phyloP scores from a whole-genome alignment of 2,888 invertebrate genomes.

The Cosmorhoe ocellata region DNA sequence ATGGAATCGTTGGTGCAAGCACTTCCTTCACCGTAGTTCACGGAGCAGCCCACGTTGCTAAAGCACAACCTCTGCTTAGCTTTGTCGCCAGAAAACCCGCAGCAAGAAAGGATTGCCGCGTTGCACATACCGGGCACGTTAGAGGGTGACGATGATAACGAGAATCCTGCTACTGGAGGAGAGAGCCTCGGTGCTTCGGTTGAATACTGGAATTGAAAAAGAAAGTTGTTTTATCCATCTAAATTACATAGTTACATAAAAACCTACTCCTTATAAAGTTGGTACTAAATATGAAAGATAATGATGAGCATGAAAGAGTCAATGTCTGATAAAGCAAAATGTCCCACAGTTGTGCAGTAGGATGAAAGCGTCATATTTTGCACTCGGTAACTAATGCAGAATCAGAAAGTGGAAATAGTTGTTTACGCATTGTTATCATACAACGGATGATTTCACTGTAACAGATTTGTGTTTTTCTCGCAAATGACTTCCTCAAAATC shows the following conservation, averaged over 20 bases:
- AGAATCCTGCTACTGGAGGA: neutral
- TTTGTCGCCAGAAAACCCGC: constrained; percentile 36
- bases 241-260: no score
- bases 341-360: no score
- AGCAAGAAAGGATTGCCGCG: constrained; percentile 62
- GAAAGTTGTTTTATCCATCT: neutral
- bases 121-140: constrained; percentile 49
- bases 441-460: neutral
- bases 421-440: neutral
- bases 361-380: no score
- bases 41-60: constrained; percentile 46
- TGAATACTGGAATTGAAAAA: constrained; percentile 23
- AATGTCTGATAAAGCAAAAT: no score
- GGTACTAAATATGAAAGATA: no score
- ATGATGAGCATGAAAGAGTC: no score
- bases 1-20: constrained; percentile 49
- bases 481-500: constrained; percentile 1
- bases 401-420: constrained; percentile 43
- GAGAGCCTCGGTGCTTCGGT: constrained; percentile 38
- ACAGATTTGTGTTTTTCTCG: no score
- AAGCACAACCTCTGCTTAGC: constrained; percentile 51
- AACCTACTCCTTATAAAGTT: no score
- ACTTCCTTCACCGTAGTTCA: constrained; percentile 39
- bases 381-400: neutral
- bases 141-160: neutral